Percentiles rank a stretch among this genome's conserved stretches.
phyloP scores from a whole-genome alignment of 2,113 vertebrate genomes.

The Falcunculus frontatus region DNA sequence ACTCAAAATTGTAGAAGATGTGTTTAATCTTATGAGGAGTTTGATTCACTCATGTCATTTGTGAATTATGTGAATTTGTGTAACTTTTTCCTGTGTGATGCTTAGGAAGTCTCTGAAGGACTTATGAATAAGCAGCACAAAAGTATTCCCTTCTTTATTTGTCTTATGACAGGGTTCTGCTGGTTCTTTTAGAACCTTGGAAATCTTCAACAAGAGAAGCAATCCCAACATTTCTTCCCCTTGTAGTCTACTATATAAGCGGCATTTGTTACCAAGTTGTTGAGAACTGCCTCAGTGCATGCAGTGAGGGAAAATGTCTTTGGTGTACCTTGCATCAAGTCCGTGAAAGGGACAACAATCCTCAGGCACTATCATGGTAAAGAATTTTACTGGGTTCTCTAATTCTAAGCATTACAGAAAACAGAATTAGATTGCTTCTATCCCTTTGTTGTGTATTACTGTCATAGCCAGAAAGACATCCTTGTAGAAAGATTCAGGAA shows the following conservation, averaged over 20 bases:
- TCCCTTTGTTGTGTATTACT: background rate
- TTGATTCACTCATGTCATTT: background rate
- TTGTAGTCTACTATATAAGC: background rate
- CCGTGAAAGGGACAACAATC: background rate
- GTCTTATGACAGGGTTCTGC: background rate
- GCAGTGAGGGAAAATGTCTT: background rate
- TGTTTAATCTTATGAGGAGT: background rate
- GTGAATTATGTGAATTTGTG: background rate
- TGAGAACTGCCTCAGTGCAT: background rate
- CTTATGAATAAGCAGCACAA: background rate
- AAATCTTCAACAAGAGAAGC: background rate
- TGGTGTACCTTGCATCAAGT: background rate
- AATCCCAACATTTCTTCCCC: background rate
- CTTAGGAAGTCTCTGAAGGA: background rate
- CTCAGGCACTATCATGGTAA: background rate
- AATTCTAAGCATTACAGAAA: background rate
- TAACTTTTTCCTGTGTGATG: background rate
- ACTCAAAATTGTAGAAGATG: background rate
- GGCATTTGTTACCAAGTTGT: background rate
- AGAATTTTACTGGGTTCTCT: background rate
- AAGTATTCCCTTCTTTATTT: background rate
- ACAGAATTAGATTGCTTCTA: background rate
- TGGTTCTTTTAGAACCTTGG: background rate
- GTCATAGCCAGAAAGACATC: background rate
- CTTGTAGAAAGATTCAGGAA: background rate